A percentile compares a stretch with the other conserved stretches of the same genome.
Evolutionary conservation across 2,888 invertebrate species (phyloP).

Genomic region (Petrolisthes cinctipes): DNA sequence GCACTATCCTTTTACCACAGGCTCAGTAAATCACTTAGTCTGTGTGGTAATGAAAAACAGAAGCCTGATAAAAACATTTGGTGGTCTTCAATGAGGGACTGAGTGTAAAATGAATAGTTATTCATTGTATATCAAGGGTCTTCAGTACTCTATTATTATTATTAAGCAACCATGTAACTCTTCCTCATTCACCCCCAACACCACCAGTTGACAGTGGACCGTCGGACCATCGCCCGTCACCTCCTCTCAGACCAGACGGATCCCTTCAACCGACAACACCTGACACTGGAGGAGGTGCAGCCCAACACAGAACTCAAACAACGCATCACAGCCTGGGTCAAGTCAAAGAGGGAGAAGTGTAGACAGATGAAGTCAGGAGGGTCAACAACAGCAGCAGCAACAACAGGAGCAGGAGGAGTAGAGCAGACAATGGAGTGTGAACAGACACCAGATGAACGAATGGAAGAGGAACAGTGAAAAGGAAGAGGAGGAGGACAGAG

Average conservation of each 20-base stretch:
- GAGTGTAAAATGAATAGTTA: not conserved
- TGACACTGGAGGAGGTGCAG: constrained; percentile 92
- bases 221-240: constrained; percentile 91
- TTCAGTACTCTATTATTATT: not conserved
- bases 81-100: not conserved
- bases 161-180: not conserved
- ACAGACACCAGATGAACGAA: no score
- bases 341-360: constrained; percentile 69
- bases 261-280: constrained; percentile 92
- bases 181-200: not conserved
- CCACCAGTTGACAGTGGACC: constrained; percentile 73
- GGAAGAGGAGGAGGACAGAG: no score
- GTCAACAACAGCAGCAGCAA: not conserved
- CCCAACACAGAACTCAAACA: constrained; percentile 82
- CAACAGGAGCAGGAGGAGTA: no score
- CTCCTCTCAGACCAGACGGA: constrained; percentile 92
- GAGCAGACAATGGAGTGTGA: no score
- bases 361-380: not conserved
- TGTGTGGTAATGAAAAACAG: no score
- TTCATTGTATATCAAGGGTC: not conserved
- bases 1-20: no score
- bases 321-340: constrained; percentile 86
- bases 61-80: no score
- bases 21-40: no score
- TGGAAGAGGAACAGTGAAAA: no score